These are phyloP conservation scores for roundworm (Caenorhabditis elegans) DNA, from an alignment of 1,140 invertebrate genomes.

Conservation along the genomic window WBcel235 BX284602.5:8069501-8070000, in stretches of 20 bases:
- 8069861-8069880: slow-evolving; percentile 55
- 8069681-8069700: slow-evolving; percentile 58
- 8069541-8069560: slow-evolving; percentile 65
- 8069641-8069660: slow-evolving; percentile 59
- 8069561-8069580: slow-evolving; percentile 63
- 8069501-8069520: slow-evolving; percentile 63
- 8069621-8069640: slow-evolving; percentile 44
- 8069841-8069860: slow-evolving; percentile 58
- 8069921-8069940: background rate
- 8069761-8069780: slow-evolving; percentile 49
- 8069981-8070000: slow-evolving; percentile 22
- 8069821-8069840: slow-evolving; percentile 61
- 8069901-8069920: slow-evolving; percentile 26
- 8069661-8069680: slow-evolving; percentile 62
- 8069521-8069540: slow-evolving; percentile 66
- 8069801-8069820: slow-evolving; percentile 62
- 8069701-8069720: slow-evolving; percentile 60
- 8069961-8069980: slow-evolving; percentile 40
- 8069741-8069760: slow-evolving; percentile 60
- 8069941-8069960: background rate
- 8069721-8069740: slow-evolving; percentile 60
- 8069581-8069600: slow-evolving; percentile 60
- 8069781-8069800: slow-evolving; percentile 63
- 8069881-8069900: slow-evolving; percentile 52
- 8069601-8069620: slow-evolving; percentile 53